Evolutionary conservation across 2,888 invertebrate species (phyloP).

Genomic region (Frankliniella fusca): DNA sequence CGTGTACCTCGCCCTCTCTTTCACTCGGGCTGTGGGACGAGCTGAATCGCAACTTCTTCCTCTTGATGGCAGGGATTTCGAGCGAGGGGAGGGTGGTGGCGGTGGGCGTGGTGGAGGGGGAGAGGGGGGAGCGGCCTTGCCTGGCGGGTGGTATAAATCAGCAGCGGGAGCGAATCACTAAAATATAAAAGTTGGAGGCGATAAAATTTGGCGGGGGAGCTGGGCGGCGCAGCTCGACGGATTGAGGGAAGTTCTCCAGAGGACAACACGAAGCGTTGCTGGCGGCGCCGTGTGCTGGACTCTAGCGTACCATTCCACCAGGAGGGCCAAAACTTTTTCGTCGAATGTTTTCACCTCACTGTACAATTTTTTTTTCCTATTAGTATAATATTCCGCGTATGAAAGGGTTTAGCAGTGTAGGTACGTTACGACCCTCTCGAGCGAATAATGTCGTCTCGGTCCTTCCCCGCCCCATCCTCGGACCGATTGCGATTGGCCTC

Average conservation of each 20-base stretch:
- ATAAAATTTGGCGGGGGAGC: slow-evolving; percentile 1
- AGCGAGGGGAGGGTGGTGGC: neutral
- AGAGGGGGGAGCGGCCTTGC: neutral
- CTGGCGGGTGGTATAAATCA: neutral
- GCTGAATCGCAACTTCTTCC: neutral
- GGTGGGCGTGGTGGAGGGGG: neutral
- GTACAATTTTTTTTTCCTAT: too few relatives aligned
- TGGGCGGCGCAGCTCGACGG: neutral
- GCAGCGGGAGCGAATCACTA: slow-evolving; percentile 8
- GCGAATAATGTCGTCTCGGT: too few relatives aligned
- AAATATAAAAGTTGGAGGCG: slow-evolving; percentile 25
- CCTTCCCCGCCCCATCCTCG: too few relatives aligned
- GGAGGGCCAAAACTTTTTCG: too few relatives aligned
- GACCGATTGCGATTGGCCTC: too few relatives aligned
- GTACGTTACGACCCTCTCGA: too few relatives aligned
- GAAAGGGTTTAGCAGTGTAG: too few relatives aligned
- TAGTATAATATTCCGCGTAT: too few relatives aligned
- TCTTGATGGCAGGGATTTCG: neutral
- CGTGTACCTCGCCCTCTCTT: neutral
- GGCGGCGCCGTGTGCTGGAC: neutral
- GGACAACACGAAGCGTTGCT: neutral
- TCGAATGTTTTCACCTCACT: too few relatives aligned
- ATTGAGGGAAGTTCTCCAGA: too few relatives aligned
- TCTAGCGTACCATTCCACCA: too few relatives aligned
- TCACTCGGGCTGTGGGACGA: neutral